Evolutionary conservation across 2,113 vertebrate genomes (phyloP).

Genomic region (Paradoxurus hermaphroditus): DNA sequence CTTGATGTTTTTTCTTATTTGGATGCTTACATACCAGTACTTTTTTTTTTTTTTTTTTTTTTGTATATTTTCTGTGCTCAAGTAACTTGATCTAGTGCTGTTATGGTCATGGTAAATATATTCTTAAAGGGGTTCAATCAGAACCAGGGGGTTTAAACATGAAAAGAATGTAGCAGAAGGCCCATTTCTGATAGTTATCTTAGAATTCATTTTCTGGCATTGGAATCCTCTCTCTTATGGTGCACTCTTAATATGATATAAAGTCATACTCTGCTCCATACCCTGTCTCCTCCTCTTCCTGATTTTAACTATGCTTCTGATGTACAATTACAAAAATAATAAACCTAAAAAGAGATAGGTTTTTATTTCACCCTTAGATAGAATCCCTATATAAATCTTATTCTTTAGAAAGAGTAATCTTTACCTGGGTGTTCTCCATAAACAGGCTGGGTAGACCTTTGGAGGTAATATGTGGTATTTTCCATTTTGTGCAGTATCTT

Average conservation of each 20-base stretch:
- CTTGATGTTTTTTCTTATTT: not conserved
- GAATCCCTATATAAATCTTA: constrained; percentile 16
- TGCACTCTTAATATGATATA: not conserved
- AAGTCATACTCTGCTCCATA: not conserved
- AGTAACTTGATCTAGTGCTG: not conserved
- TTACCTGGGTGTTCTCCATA: not conserved
- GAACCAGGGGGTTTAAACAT: not conserved
- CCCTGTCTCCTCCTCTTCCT: not conserved
- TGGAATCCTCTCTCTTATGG: not conserved
- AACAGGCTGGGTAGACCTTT: not conserved
- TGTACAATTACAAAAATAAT: not conserved
- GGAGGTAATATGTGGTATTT: not conserved
- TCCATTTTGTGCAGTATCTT: not conserved
- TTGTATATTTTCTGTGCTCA: not conserved
- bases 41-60: constrained; percentile 11
- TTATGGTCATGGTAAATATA: not conserved
- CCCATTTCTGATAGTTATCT: not conserved
- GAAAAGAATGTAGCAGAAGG: constrained; percentile 18
- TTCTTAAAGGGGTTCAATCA: not conserved
- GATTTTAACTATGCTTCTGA: constrained; percentile 34
- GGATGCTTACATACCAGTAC: not conserved
- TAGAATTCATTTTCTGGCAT: constrained; percentile 1
- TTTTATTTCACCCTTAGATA: constrained; percentile 39
- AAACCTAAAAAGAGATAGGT: not conserved
- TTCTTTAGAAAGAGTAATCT: constrained; percentile 32